These are phyloP conservation scores for Dromococcyx pavoninus DNA, from an alignment of 2,797 vertebrate species.

Conservation along the genomic window DNA sequence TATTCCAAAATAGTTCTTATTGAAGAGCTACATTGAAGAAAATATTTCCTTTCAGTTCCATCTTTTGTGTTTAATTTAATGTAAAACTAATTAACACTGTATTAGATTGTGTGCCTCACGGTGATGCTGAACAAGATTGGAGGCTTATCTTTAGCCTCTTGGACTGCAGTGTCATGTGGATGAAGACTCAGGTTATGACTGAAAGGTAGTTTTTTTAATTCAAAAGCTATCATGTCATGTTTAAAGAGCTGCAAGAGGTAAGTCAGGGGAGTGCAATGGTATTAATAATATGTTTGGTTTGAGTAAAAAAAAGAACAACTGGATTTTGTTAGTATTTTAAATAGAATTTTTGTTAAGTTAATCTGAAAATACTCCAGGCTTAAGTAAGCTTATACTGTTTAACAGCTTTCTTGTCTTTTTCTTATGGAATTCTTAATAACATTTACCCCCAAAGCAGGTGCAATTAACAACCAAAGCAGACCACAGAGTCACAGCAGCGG, in stretches of 20 bases:
- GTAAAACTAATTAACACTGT: neutral
- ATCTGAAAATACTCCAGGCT: neutral
- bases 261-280: neutral
- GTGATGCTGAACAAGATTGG: neutral
- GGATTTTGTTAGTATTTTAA: neutral
- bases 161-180: neutral
- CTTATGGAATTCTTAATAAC: neutral
- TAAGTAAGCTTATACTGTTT: neutral
- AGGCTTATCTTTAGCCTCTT: neutral
- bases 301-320: neutral
- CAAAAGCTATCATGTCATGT: neutral
- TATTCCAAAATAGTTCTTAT: neutral
- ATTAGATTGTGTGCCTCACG: neutral
- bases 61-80: neutral
- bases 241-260: slow-evolving; percentile 5
- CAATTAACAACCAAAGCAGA: slow-evolving; percentile 85
- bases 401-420: neutral
- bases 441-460: slow-evolving; percentile 79
- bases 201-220: neutral
- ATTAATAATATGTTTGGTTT: neutral
- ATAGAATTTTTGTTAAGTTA: neutral
- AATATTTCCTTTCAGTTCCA: neutral
- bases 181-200: neutral
- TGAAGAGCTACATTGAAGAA: neutral
- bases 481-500: slow-evolving; percentile 97